A percentile compares a stretch with the other conserved stretches of the same genome.
phyloP scores from a whole-genome alignment of 37 sponge, comb jelly and placozoan genomes.

The Axinella damicornis region DNA sequence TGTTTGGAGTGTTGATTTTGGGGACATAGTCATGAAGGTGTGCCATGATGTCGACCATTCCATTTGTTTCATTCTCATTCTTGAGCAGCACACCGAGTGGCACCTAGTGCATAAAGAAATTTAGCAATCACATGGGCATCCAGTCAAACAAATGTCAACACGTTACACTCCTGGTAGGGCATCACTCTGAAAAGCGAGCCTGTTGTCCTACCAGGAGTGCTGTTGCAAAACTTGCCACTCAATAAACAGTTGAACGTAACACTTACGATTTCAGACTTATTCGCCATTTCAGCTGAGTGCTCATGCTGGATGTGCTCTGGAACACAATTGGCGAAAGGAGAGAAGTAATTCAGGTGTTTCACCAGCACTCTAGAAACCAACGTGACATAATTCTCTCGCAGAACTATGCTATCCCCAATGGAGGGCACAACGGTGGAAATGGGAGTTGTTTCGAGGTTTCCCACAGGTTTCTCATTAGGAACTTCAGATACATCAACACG shows the following conservation, averaged over 20 bases:
- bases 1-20: neutral
- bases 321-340: neutral
- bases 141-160: neutral
- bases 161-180: too few species aligned
- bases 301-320: conserved; percentile 27
- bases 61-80: conserved; percentile 7
- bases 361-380: conserved; percentile 23
- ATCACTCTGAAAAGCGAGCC: too few species aligned
- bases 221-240: too few species aligned
- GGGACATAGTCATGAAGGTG: conserved; percentile 20
- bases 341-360: conserved; percentile 12
- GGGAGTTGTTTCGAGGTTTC: neutral
- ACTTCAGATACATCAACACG: conserved; percentile 8
- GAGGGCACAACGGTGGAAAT: conserved; percentile 8
- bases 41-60: conserved; percentile 12
- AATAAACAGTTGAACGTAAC: neutral
- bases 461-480: conserved; percentile 11
- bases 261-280: conserved; percentile 21
- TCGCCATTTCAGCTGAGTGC: conserved; percentile 5
- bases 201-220: too few species aligned
- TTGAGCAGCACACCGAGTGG: conserved; percentile 14
- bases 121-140: neutral
- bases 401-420: conserved; percentile 1
- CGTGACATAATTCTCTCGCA: conserved; percentile 32
- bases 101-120: neutral